A percentile compares a stretch with the other conserved stretches of the same genome.
phyloP scores from a whole-genome alignment of 2,888 invertebrate genomes.

The Deilephila porcellus region DNA sequence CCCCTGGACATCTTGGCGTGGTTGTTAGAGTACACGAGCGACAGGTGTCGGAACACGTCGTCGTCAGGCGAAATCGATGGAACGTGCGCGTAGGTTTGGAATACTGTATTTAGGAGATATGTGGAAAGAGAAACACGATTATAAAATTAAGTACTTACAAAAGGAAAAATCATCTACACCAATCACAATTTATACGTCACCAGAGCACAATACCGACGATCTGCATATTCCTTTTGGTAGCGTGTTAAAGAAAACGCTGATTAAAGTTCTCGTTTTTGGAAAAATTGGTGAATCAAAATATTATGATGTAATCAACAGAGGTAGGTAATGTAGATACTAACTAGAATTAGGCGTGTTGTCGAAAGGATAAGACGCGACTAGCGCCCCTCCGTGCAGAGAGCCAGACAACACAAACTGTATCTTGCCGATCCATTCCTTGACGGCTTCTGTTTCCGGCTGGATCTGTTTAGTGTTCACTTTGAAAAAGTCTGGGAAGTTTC shows the following conservation, averaged over 20 bases:
- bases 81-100: constrained; percentile 92
- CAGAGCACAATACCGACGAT: constrained; percentile 89
- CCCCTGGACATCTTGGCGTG: constrained; percentile 96
- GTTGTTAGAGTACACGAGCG: constrained; percentile 93
- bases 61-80: constrained; percentile 96
- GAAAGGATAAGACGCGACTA: constrained; percentile 98
- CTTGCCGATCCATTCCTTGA: constrained; percentile 97
- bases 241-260: constrained; percentile 59
- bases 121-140: constrained; percentile 58
- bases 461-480: constrained; percentile 93
- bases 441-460: constrained; percentile 97
- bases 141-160: constrained; percentile 33
- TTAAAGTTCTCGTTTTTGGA: neutral
- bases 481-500: constrained; percentile 98
- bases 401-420: constrained; percentile 97
- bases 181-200: constrained; percentile 78
- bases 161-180: too few species aligned
- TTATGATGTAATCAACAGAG: constrained; percentile 20
- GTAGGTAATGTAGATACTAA: constrained; percentile 75
- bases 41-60: constrained; percentile 94
- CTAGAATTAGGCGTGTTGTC: constrained; percentile 97
- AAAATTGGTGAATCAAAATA: neutral
- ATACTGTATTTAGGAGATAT: constrained; percentile 90
- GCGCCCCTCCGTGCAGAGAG: constrained; percentile 96
- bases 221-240: constrained; percentile 88